Base-by-base conservation (phyloP, 1,140 invertebrate species). In the Aphelenchoides fujianensis region DNA sequence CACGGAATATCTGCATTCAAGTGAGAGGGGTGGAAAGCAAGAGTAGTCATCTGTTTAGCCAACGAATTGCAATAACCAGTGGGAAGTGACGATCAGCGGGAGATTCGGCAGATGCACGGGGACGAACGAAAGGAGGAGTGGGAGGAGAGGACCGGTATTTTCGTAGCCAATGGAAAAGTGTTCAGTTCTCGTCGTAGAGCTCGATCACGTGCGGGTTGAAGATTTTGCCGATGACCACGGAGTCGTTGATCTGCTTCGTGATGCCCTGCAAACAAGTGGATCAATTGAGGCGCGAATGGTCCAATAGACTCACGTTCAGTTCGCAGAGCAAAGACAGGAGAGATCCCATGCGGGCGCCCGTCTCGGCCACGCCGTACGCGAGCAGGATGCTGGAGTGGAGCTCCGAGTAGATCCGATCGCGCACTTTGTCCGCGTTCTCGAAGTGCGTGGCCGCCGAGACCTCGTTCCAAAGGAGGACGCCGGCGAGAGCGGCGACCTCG, bases 401-500 rank as follows among this genome's bases (percentile, higher is more conserved):
- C 35, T 80, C 76, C 2, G 70, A 35, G 28, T 74, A 78, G 67
- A 78, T 80, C 32, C 57, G 30, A 35, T 74, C 69, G n/a, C 73
- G 68, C 31, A 80, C 36, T 55, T 69, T 72, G 28, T 78, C 75
- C 19, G 78, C 55, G 28, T 68, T 68, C 2, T 71, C 59, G 23
- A 68, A 28, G 32, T 32, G 16, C 2, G 70, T n/a, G 12, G 35
- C 35, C 1, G 72, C 7, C 2, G n/a, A 19, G 23, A 79, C 66
- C 71, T 78, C 76, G 34, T 78, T 78, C 76, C 76, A 78, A 12
- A 78, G 35, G 61, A 78, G 71, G 37, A 78, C 70, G 1, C 69
- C 76, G 5, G 78, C 74, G 32, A 78, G 27, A 2, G 76, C 78
- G n/a, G 78, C 78, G 12, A 80, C 30, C 62, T 78, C 76, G 0